phyloP scores from a whole-genome alignment of 2,113 vertebrate genomes.

The Larimichthys crocea region DNA sequence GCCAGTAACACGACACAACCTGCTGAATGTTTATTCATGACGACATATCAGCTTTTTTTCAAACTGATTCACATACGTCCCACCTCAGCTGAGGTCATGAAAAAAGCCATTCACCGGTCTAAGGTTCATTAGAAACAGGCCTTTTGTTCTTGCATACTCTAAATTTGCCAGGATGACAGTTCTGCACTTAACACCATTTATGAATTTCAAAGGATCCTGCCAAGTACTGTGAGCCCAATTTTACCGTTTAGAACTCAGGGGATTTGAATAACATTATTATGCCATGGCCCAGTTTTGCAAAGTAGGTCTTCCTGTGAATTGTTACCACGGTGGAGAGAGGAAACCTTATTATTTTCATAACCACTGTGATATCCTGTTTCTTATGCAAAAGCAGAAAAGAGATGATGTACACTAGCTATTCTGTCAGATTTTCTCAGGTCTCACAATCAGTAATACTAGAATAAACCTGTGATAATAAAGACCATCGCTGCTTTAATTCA shows the following conservation, averaged over 20 bases:
- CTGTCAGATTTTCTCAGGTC: background rate
- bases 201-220: conserved; percentile 55
- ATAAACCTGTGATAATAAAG: too few relatives aligned
- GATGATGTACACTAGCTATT: too few relatives aligned
- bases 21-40: conserved; percentile 5
- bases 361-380: conserved; percentile 5
- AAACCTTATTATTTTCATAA: background rate
- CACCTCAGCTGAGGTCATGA: conserved; percentile 15
- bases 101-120: background rate
- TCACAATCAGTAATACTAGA: background rate
- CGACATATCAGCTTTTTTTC: background rate
- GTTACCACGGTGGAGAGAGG: background rate
- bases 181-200: conserved; percentile 42
- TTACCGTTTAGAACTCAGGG: conserved; percentile 44
- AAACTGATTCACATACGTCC: background rate
- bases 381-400: background rate
- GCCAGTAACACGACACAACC: background rate
- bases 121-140: conserved; percentile 25
- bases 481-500: background rate
- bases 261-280: conserved; percentile 60
- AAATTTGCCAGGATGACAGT: conserved; percentile 24
- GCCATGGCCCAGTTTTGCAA: conserved; percentile 61
- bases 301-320: conserved; percentile 56
- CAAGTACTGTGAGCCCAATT: conserved; percentile 29
- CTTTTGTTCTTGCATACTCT: conserved; percentile 38